A percentile compares a stretch with the other conserved stretches of the same genome.
phyloP scores from a whole-genome alignment of 2,113 vertebrate genomes.

The Trichomycterus rosablanca region DNA sequence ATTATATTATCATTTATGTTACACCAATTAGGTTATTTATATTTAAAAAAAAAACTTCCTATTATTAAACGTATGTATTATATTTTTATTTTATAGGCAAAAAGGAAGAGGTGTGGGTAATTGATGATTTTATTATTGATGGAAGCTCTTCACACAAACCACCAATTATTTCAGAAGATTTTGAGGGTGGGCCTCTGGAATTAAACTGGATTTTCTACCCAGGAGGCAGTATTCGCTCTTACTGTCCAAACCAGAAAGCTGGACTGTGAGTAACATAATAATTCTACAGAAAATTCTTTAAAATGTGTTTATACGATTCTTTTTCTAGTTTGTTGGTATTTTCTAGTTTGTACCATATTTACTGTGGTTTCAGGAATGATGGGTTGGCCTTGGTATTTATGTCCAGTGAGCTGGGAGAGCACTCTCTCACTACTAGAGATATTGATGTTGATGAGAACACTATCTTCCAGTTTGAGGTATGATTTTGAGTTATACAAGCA shows the following conservation, averaged over 20 bases:
- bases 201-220: slow-evolving; percentile 96
- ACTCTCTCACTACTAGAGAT: slow-evolving; percentile 92
- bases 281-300: too few relatives aligned
- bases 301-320: too few relatives aligned
- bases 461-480: slow-evolving; percentile 96
- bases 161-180: slow-evolving; percentile 81
- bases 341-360: neutral
- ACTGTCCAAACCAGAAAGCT: slow-evolving; percentile 92
- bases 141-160: slow-evolving; percentile 85
- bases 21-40: too few relatives aligned
- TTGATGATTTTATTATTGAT: slow-evolving; percentile 94
- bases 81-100: slow-evolving; percentile 73
- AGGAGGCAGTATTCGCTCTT: slow-evolving; percentile 91
- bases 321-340: neutral
- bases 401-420: slow-evolving; percentile 91
- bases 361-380: slow-evolving; percentile 75
- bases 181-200: slow-evolving; percentile 87
- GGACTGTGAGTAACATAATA: slow-evolving; percentile 76
- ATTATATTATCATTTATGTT: too few relatives aligned
- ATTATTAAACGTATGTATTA: too few relatives aligned
- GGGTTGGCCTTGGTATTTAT: slow-evolving; percentile 97
- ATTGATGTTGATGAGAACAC: slow-evolving; percentile 93
- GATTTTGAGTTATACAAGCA: too few relatives aligned
- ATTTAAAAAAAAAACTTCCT: too few relatives aligned
- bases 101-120: slow-evolving; percentile 97